Base-by-base conservation (phyloP, 1,140 invertebrate genomes). In the Eumaeus atala region DNA sequence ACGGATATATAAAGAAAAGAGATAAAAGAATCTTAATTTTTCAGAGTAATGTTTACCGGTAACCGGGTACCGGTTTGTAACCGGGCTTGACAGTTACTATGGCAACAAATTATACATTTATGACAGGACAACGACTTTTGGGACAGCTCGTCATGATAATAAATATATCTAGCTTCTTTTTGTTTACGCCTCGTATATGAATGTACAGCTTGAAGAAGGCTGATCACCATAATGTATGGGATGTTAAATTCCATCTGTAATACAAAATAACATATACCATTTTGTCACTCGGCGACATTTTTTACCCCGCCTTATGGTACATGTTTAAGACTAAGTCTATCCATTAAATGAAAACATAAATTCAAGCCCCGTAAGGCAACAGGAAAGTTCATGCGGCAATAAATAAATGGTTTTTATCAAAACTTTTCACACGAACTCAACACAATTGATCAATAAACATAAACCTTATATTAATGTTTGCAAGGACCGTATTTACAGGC, bases 311-410 rank as follows among this genome's bases (percentile, higher is more conserved):
- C 2, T 28, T 37, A 37, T n/a, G 35, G 35, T 9, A n/a, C 35
- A 37, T 9, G n/a, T 44, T 44, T 28, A 16, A 44, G 16, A 44
- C 16, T 44, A 44, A 44, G 12, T 44, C 40, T 6, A 44, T 14
- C 1, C 38, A 40, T 40, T 40, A 40, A 44, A 44, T 44, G 40
- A 44, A 44, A 44, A 44, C 40, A 44, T 44, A 44, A 44, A 44
- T 44, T 37, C 9, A 35, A 40, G 16, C 16, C 8, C 40, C 40
- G 16, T 44, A 44, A 44, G 40, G 40, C 40, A 17, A 17, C 40
- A 44, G 38, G 3, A 28, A 28, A 40, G 40, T 44, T 44, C 40
- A 44, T 44, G 40, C 16, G 16, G 12, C 40, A 8, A 44, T 28
- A 28, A 28, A 28, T 28, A 37, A 37, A 37, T 3, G 40, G 9